A percentile compares a stretch with the other conserved stretches of the same genome.
phyloP scores from a whole-genome alignment of 2,888 invertebrate species.

The Caenorhabditis auriculariae region DNA sequence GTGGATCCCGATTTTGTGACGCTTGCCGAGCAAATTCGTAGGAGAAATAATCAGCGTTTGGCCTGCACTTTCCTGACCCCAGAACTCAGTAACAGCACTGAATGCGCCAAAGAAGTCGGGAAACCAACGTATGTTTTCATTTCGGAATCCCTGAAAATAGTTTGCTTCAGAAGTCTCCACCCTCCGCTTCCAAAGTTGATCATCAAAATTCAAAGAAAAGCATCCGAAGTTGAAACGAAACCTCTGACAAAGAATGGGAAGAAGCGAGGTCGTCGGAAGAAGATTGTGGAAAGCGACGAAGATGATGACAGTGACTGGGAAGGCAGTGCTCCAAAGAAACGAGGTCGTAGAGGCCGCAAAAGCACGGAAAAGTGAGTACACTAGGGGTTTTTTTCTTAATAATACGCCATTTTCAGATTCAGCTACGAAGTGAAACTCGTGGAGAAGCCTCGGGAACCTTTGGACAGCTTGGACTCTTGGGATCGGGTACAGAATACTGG shows the following conservation, averaged over 20 bases:
- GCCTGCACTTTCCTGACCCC: constrained; percentile 18
- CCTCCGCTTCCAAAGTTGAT: constrained; percentile 35
- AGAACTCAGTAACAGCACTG: constrained; percentile 9
- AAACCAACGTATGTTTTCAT: constrained; percentile 2
- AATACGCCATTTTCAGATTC: no score
- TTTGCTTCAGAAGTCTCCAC: not conserved
- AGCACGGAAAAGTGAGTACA: constrained; percentile 21
- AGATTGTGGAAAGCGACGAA: constrained; percentile 10
- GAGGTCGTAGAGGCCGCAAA: constrained; percentile 21
- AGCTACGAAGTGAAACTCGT: not conserved
- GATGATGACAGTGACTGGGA: constrained; percentile 26
- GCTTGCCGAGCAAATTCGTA: constrained; percentile 25
- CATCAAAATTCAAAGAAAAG: constrained; percentile 16
- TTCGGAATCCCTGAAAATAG: not conserved
- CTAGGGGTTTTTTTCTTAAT: no score
- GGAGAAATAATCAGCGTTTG: constrained; percentile 14
- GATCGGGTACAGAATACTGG: no score
- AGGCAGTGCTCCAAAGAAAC: constrained; percentile 10
- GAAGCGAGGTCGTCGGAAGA: constrained; percentile 13
- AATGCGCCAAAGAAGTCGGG: constrained; percentile 22
- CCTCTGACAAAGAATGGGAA: constrained; percentile 5
- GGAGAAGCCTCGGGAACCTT: no score
- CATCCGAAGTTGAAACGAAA: not conserved
- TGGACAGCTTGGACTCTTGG: no score
- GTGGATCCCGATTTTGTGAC: constrained; percentile 22